A percentile compares a stretch with the other conserved stretches of the same genome.
phyloP scores from a whole-genome alignment of 2,113 vertebrate genomes.

The Toxotes chatareus region DNA sequence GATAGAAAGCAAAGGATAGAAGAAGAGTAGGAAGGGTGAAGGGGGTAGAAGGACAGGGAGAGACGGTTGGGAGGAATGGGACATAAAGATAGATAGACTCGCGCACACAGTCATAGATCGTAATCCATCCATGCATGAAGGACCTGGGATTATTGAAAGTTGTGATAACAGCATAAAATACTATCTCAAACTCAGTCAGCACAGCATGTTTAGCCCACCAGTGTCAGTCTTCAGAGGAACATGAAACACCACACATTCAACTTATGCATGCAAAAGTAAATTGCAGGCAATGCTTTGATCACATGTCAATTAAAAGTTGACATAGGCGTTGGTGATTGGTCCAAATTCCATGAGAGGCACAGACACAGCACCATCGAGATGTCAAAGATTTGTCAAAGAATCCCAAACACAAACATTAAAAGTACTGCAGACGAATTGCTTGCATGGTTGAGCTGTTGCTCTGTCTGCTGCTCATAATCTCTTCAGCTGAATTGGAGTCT shows the following conservation, averaged over 20 bases:
- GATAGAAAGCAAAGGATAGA: not conserved
- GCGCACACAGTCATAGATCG: not conserved
- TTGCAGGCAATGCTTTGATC: not conserved
- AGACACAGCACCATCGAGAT: not conserved
- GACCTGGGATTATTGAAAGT: constrained; percentile 24
- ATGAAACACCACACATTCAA: not conserved
- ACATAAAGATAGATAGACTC: constrained; percentile 30
- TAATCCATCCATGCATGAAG: constrained; percentile 31
- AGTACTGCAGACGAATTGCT: not conserved
- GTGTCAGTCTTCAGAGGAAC: not conserved
- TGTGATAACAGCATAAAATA: not conserved
- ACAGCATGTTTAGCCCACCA: not conserved
- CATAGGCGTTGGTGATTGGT: not conserved
- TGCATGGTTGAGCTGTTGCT: constrained; percentile 11
- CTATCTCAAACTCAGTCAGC: not conserved
- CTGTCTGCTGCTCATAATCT: not conserved
- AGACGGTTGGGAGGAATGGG: constrained; percentile 25
- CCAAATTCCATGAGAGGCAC: not conserved
- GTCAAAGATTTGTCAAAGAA: not conserved
- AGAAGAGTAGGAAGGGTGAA: not conserved
- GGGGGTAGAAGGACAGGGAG: constrained; percentile 10
- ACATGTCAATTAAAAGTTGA: not conserved
- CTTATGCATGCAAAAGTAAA: not conserved
- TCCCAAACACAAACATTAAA: not conserved
- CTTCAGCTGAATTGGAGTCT: not conserved